Evolutionary conservation across 2,888 invertebrate genomes (phyloP).

Genomic region (Lithophane ornitopus): DNA sequence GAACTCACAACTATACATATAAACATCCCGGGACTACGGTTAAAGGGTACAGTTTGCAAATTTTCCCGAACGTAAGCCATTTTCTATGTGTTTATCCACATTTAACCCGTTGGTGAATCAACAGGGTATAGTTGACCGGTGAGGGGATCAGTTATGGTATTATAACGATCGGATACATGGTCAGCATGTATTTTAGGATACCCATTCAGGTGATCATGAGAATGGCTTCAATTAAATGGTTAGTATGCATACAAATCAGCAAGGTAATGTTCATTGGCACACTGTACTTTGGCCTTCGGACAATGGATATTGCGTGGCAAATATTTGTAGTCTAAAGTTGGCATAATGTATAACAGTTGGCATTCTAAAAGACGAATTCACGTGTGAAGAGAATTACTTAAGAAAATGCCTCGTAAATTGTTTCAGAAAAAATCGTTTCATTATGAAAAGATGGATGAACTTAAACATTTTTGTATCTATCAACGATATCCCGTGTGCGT

Average conservation of each 20-base stretch:
- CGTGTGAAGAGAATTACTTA: constrained; percentile 14
- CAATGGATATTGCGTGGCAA: constrained; percentile 2
- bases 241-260: background rate
- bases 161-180: constrained; percentile 28
- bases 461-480: constrained; percentile 39
- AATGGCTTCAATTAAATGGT: constrained; percentile 21
- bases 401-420: constrained; percentile 12
- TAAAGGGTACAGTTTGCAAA: constrained; percentile 52
- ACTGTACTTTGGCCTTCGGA: background rate
- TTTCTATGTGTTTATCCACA: constrained; percentile 58
- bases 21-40: constrained; percentile 39
- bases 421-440: constrained; percentile 19
- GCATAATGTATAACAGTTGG: background rate
- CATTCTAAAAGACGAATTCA: background rate
- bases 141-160: constrained; percentile 52
- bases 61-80: constrained; percentile 57
- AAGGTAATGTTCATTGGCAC: background rate
- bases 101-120: constrained; percentile 60
- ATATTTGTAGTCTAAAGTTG: background rate
- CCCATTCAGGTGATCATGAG: constrained; percentile 8
- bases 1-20: constrained; percentile 37
- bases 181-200: constrained; percentile 28
- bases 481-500: constrained; percentile 50
- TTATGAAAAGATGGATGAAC: constrained; percentile 19
- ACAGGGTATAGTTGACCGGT: constrained; percentile 46